Evolutionary conservation across 2,113 vertebrate species (phyloP).

Genomic region (Chelonoidis abingdonii): DNA sequence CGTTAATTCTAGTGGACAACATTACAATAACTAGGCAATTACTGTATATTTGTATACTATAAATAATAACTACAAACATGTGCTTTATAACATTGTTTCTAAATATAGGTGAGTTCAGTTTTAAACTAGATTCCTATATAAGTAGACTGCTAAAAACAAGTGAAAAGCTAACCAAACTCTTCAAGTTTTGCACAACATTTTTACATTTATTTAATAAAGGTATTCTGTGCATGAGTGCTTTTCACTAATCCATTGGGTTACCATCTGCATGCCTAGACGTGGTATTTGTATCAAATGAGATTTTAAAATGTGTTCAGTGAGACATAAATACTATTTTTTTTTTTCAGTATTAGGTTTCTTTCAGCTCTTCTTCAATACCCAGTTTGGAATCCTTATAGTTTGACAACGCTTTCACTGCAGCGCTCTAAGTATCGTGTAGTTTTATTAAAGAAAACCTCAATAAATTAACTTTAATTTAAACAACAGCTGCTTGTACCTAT

Average conservation of each 20-base stretch:
- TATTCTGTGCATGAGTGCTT: neutral
- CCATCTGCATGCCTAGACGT: neutral
- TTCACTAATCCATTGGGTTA: conserved; percentile 13
- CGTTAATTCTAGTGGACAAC: neutral
- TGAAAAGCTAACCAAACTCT: neutral
- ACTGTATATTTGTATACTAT: neutral
- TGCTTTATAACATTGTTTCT: neutral
- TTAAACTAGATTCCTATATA: neutral
- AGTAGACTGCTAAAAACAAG: conserved; percentile 4
- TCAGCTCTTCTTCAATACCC: conserved; percentile 22
- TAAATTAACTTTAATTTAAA: conserved; percentile 47
- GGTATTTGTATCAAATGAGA: conserved; percentile 9
- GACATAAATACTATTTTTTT: conserved; percentile 9
- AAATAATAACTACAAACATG: neutral
- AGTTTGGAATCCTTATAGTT: conserved; percentile 35
- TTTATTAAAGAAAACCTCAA: conserved; percentile 1
- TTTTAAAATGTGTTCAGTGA: neutral
- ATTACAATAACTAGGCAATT: neutral
- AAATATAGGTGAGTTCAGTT: neutral
- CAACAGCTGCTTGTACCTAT: neutral
- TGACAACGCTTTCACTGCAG: conserved; percentile 3
- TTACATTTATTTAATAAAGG: conserved; percentile 39
- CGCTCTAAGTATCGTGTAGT: conserved; percentile 36
- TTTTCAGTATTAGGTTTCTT: conserved; percentile 12
- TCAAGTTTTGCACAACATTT: neutral